Evolutionary conservation across 1,140 invertebrate species (phyloP).

Genomic region (Tetranychus cinnabarinus): DNA sequence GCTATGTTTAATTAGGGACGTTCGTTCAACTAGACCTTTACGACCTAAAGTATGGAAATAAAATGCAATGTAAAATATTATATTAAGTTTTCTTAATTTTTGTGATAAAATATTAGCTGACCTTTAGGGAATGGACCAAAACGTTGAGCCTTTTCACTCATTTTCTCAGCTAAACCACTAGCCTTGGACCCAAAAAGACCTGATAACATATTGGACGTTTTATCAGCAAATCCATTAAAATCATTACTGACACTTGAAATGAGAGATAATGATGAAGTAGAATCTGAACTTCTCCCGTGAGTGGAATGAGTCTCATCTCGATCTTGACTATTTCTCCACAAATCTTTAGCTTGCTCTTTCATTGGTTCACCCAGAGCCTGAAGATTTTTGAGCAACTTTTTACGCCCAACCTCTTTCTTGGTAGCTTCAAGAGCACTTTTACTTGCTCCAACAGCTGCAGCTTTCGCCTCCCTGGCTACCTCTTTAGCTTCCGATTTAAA

Average conservation of each 20-base stretch:
- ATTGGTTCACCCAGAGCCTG: constrained; percentile 14
- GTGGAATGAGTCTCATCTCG: background rate
- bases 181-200: constrained; percentile 38
- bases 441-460: constrained; percentile 57
- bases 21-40: constrained; percentile 62
- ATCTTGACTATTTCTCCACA: constrained; percentile 6
- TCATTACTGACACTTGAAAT: constrained; percentile 12
- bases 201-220: constrained; percentile 71
- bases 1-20: constrained; percentile 62
- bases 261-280: constrained; percentile 9
- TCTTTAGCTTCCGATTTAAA: constrained; percentile 64
- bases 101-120: constrained; percentile 12
- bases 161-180: constrained; percentile 10
- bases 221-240: constrained; percentile 61
- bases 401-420: constrained; percentile 24
- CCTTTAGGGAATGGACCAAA: constrained; percentile 37
- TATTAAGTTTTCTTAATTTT: background rate
- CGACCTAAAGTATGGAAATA: constrained; percentile 26
- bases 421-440: constrained; percentile 61
- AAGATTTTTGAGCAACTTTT: constrained; percentile 9
- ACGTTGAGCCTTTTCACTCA: constrained; percentile 33
- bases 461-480: constrained; percentile 57
- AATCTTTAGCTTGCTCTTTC: constrained; percentile 8
- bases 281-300: background rate
- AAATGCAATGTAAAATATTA: background rate